A percentile compares a stretch with the other conserved stretches of the same genome.
Evolutionary conservation across 2,797 vertebrate genomes (phyloP).

Genomic region (Sardinella longiceps): DNA sequence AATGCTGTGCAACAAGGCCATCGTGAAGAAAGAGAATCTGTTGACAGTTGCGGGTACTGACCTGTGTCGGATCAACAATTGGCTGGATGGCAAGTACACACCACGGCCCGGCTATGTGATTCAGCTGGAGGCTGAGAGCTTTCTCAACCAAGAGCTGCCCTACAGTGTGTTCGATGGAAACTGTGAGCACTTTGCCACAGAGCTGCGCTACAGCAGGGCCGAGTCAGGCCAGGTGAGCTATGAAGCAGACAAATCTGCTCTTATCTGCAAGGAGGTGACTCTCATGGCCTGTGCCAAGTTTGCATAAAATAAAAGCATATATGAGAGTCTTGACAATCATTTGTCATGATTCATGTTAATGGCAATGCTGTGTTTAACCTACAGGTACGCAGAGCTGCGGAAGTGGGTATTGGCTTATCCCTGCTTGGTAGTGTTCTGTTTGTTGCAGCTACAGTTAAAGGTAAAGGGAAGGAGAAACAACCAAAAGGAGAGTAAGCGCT

Average conservation of each 20-base stretch:
- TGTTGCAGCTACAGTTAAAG: not conserved
- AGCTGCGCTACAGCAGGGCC: constrained; percentile 72
- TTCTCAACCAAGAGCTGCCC: constrained; percentile 57
- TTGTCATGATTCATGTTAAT: no score
- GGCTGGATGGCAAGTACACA: constrained; percentile 60
- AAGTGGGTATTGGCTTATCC: not conserved
- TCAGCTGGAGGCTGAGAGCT: constrained; percentile 59
- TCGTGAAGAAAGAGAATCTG: constrained; percentile 71
- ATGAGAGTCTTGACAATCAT: no score
- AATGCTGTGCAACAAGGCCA: constrained; percentile 56
- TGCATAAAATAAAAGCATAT: no score
- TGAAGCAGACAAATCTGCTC: no score
- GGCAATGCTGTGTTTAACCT: not conserved
- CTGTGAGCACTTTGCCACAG: constrained; percentile 81
- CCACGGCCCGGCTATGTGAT: constrained; percentile 59
- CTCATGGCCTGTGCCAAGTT: no score
- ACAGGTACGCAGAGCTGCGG: not conserved
- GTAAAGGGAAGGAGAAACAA: not conserved
- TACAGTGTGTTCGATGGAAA: constrained; percentile 68
- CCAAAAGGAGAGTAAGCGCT: no score
- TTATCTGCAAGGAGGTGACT: no score
- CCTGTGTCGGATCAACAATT: constrained; percentile 71
- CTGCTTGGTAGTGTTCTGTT: not conserved
- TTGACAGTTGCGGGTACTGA: constrained; percentile 58
- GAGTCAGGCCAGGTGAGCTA: constrained; percentile 72